A percentile compares a stretch with the other conserved stretches of the same genome.
phyloP scores from a whole-genome alignment of 2,888 invertebrate genomes.

The Eupithecia centaureata region DNA sequence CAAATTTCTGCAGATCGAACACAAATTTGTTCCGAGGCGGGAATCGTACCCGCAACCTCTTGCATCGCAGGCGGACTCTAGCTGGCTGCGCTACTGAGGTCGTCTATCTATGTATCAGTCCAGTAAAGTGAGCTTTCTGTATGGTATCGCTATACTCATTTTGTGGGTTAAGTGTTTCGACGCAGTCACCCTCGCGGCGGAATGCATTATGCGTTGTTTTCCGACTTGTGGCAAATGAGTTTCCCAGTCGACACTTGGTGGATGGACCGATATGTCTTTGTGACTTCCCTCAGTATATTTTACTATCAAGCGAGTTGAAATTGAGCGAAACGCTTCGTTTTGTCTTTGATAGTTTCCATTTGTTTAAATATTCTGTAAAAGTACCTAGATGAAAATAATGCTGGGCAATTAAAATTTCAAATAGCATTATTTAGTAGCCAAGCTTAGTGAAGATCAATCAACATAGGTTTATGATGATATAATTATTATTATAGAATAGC shows the following conservation, averaged over 20 bases:
- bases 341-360: neutral
- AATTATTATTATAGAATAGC: too few relatives aligned
- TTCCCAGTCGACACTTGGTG: constrained; percentile 18
- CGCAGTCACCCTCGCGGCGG: constrained; percentile 32
- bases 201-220: constrained; percentile 35
- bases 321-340: neutral
- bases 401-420: neutral
- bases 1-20: too few relatives aligned
- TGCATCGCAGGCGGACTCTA: too few relatives aligned
- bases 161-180: constrained; percentile 40
- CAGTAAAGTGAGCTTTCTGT: constrained; percentile 1
- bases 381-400: neutral
- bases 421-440: too few relatives aligned
- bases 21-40: too few relatives aligned
- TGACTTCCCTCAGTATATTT: neutral
- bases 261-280: constrained; percentile 3
- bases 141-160: neutral
- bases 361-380: neutral
- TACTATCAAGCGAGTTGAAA: neutral
- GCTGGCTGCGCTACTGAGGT: too few relatives aligned
- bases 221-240: constrained; percentile 26
- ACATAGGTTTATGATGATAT: too few relatives aligned
- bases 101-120: too few relatives aligned
- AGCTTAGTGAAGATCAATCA: too few relatives aligned
- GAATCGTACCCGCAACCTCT: too few relatives aligned